Evolutionary conservation across 2,888 invertebrate species (phyloP).

Genomic region (Spodoptera exigua): DNA sequence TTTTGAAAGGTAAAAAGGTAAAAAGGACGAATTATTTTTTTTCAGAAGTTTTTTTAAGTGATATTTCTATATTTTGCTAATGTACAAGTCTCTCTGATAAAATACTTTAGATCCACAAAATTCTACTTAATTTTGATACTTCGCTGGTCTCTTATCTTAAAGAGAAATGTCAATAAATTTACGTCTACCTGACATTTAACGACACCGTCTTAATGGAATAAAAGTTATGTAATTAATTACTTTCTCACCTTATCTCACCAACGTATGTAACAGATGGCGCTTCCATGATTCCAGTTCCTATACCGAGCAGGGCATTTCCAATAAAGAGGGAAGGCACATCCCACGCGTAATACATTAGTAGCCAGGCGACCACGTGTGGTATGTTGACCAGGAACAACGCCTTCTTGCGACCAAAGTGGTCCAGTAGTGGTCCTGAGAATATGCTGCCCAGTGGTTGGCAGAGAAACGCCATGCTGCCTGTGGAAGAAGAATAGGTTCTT

Average conservation of each 20-base stretch:
- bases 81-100: too few species aligned
- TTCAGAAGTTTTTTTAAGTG: too few species aligned
- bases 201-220: background rate
- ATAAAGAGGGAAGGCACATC: conserved; percentile 84
- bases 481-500: conserved; percentile 41
- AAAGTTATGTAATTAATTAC: background rate
- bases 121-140: too few species aligned
- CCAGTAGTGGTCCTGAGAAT: conserved; percentile 88
- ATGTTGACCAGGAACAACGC: conserved; percentile 89
- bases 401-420: conserved; percentile 87
- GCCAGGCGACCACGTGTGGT: conserved; percentile 89
- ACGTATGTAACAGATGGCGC: conserved; percentile 90
- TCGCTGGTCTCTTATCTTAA: too few species aligned
- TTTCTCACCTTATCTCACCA: conserved; percentile 87
- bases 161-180: too few species aligned
- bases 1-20: too few species aligned
- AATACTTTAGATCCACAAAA: too few species aligned
- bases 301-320: conserved; percentile 86
- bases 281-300: conserved; percentile 90
- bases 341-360: conserved; percentile 87
- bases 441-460: conserved; percentile 90
- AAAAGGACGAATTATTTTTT: too few species aligned
- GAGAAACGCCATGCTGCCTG: conserved; percentile 89
- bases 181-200: too few species aligned
- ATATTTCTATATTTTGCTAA: too few species aligned